phyloP scores from a whole-genome alignment of 2,797 vertebrate species.

The Gobio occitaniae region DNA sequence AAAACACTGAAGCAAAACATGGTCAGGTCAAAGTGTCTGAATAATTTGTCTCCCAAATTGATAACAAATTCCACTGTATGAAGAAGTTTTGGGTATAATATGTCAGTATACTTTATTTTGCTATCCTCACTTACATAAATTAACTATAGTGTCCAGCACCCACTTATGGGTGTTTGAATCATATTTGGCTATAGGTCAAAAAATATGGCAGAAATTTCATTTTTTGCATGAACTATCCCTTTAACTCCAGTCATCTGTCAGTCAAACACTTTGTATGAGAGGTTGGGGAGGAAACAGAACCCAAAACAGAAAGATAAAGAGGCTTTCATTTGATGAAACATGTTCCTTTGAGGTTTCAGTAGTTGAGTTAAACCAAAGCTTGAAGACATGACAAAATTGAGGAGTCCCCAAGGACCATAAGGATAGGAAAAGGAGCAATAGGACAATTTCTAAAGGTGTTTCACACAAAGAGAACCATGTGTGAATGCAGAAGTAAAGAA shows the following conservation, averaged over 20 bases:
- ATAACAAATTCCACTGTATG: no score
- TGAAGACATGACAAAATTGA: neutral
- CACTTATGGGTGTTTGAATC: no score
- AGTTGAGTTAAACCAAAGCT: neutral
- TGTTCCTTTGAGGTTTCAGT: neutral
- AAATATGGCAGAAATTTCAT: neutral
- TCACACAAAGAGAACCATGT: conserved; percentile 7
- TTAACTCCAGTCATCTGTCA: neutral
- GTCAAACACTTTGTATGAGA: neutral
- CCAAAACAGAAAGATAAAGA: neutral
- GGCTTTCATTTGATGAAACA: neutral
- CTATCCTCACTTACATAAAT: no score
- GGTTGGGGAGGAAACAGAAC: neutral
- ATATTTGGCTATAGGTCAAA: neutral
- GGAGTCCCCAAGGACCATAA: neutral
- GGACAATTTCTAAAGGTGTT: conserved; percentile 25
- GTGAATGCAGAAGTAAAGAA: conserved; percentile 2
- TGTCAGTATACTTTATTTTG: no score
- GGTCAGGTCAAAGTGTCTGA: no score
- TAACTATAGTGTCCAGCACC: no score
- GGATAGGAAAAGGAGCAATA: conserved; percentile 12
- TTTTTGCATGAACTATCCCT: neutral
- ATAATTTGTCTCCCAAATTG: no score
- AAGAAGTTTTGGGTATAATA: no score
- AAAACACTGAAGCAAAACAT: no score